A percentile compares a stretch with the other conserved stretches of the same genome.
Evolutionary conservation across 2,113 vertebrate species (phyloP).

Genomic region (Oryzias javanicus): DNA sequence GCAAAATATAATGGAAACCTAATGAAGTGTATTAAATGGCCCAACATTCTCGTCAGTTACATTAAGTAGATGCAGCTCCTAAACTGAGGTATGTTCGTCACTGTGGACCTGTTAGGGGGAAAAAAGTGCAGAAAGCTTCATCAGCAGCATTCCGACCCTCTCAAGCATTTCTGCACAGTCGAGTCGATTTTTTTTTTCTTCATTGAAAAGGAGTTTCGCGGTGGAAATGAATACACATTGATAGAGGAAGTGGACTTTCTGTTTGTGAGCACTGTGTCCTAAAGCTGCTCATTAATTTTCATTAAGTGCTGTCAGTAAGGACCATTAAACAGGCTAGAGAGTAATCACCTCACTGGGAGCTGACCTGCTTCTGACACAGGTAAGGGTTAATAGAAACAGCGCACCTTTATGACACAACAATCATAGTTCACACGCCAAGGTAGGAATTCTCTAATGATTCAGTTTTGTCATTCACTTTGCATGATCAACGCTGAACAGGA

Average conservation of each 20-base stretch:
- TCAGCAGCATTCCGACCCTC: neutral
- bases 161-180: neutral
- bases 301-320: constrained; percentile 78
- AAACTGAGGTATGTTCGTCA: constrained; percentile 31
- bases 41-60: constrained; percentile 36
- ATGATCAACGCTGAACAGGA: constrained; percentile 11
- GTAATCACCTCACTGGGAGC: constrained; percentile 74
- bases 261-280: constrained; percentile 37
- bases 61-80: constrained; percentile 30
- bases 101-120: neutral
- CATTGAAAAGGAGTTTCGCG: constrained; percentile 23
- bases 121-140: constrained; percentile 14
- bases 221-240: constrained; percentile 39
- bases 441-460: constrained; percentile 31
- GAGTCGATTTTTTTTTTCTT: constrained; percentile 29
- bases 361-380: constrained; percentile 70
- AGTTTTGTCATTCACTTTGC: constrained; percentile 26
- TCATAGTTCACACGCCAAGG: constrained; percentile 6
- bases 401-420: constrained; percentile 63
- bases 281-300: constrained; percentile 74
- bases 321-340: constrained; percentile 76
- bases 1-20: constrained; percentile 69
- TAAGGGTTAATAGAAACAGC: constrained; percentile 74
- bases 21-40: constrained; percentile 64
- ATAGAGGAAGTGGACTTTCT: constrained; percentile 55